Evolutionary conservation across 2,888 invertebrate genomes (phyloP), one percentile per base, ranked within the genome.

Genomic region (Pheosia gnoma): DNA sequence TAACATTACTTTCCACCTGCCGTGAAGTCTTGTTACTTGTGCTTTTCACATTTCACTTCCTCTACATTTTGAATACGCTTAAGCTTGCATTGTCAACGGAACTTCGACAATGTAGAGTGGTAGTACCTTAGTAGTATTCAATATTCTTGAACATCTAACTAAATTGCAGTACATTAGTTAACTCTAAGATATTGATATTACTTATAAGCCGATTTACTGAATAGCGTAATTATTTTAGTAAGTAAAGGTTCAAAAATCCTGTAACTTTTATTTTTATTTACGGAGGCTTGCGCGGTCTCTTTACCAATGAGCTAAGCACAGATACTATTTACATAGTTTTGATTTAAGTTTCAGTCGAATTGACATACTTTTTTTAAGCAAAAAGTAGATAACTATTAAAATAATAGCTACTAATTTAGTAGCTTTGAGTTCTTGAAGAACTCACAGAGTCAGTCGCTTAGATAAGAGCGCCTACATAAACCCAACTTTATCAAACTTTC

Each of bases 331-430:
- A 68, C 60, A 72, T 74, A 63, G 72, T 59, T 66, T 52, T 59
- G 61, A 63, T 59, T 63, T 36, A 57, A 63, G 65, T 57, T 70
- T 65, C 67, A 55, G 41, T 53, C 43, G 45, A 69, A 77, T 75
- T 75, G 74, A 70, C 77, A 70, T 75, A 77, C 66, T 70, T 72
- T 69, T 66, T 63, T 57, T 49, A 5, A 10, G 57, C 13, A 45
- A 54, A 10, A 36, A 37, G 60, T 57, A 57, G 61, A 57, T 43
- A 60, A 53, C 59, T 62, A 57, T 59, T 54, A 59, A 68, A 67
- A 60, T 69, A 45, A 67, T 63, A 25, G 25, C 1, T 25, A 65
- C 38, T 55, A 69, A 63, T 61, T 63, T 67, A 59, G 62, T 64
- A 68, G 65, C 58, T 65, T 65, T 63, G 61, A 59, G 60, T 59